Evolutionary conservation across 92 coral and sea anemone genomes (phyloP), one percentile per base, ranked within the genome.

Genomic region (Zoanthus solanderi): DNA sequence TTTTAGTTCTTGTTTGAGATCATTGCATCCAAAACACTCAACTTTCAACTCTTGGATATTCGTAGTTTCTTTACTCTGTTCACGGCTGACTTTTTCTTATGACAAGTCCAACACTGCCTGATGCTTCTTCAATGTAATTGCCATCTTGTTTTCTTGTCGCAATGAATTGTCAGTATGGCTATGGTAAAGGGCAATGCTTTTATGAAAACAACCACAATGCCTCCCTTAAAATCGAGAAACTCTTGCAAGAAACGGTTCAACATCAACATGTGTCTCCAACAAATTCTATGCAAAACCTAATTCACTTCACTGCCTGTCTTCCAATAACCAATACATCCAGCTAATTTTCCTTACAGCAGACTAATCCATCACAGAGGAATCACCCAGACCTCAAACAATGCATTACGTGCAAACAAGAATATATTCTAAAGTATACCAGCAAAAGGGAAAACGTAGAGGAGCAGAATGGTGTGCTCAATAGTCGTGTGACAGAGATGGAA

Each of bases 291-390:
- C 75, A 4, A 71, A 71, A 2, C 34, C 75, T 2, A 47, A 47
- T 34, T 71, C 79, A 50, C 79, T 84, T 4, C 79, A 78, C 52
- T 87, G 89, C 4, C 58, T 86, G 46, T 86, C 89, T 45, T 86
- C 76, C 8, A 86, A 86, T 29, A 87, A 78, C 56, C 87, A 88
- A 44, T 65, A 87, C 47, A 79, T 88, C 11, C 81, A 75, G 77
- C 23, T 23, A 23, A 23, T 23, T 23, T 23, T 23, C 23, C 23
- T 23, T 23, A 23, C 23, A 23, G 23, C 23, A 23, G 23, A 23
- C 23, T 23, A 23, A 23, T 23, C 23, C 23, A 23, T 23, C 23
- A 23, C 23, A 23, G 23, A 23, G 23, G 23, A 23, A 23, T 23
- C 23, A 23, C 23, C 23, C 23, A 23, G 23, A 23, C 23, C 23